These are phyloP conservation scores for Hiodon tergisus DNA, from an alignment of 2,113 vertebrate species.

Conservation along the genomic window DNA sequence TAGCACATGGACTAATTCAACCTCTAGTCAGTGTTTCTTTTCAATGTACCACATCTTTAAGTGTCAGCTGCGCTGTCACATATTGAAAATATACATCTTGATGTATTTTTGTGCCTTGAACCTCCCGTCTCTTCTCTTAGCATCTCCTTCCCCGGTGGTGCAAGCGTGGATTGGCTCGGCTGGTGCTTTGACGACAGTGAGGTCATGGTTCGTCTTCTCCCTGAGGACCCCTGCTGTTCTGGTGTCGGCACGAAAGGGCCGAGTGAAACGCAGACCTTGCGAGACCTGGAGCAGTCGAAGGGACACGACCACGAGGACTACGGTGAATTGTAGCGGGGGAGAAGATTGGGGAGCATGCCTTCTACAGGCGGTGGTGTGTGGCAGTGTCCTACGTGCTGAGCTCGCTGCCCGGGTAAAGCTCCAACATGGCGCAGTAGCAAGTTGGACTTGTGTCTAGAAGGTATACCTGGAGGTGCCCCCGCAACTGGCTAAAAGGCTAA, in stretches of 20 bases:
- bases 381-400: no score
- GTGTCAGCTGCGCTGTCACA: no score
- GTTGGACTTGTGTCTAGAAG: no score
- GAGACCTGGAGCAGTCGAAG: not conserved
- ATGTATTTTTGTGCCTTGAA: not conserved
- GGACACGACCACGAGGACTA: slow-evolving; percentile 44
- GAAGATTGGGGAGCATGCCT: no score
- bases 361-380: no score
- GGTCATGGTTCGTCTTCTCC: slow-evolving; percentile 41
- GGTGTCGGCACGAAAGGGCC: slow-evolving; percentile 32
- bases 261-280: slow-evolving; percentile 17
- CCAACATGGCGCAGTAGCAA: no score
- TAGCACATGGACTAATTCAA: no score
- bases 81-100: not conserved
- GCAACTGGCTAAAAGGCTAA: no score
- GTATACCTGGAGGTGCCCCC: no score
- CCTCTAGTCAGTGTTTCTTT: no score
- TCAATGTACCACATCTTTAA: no score
- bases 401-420: no score
- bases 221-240: slow-evolving; percentile 18
- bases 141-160: slow-evolving; percentile 34
- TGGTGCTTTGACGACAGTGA: slow-evolving; percentile 63
- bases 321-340: slow-evolving; percentile 47
- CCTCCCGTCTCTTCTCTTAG: slow-evolving; percentile 30
- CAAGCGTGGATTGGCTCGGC: slow-evolving; percentile 61